Percentiles rank a stretch among this genome's conserved stretches.
Evolutionary conservation across 2,888 invertebrate species (phyloP).

Genomic region (Cataglyphis altisquamis): DNA sequence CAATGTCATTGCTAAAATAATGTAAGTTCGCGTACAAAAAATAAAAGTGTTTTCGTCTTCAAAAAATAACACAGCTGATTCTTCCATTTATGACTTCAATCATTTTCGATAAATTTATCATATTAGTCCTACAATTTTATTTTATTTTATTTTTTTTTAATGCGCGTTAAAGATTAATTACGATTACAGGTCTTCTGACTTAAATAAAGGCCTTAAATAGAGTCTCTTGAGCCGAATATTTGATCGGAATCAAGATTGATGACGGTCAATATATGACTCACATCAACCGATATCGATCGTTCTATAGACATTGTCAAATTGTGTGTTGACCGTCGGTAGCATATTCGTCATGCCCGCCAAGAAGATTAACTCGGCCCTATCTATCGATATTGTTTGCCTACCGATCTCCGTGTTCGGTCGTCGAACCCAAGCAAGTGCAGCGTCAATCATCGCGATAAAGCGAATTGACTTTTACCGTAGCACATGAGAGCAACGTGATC

Average conservation of each 20-base stretch:
- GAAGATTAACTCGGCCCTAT: constrained; percentile 25
- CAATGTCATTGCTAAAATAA: background rate
- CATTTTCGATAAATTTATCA: background rate
- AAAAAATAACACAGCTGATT: background rate
- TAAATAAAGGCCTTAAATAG: background rate
- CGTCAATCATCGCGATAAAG: constrained; percentile 1
- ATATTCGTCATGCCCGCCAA: constrained; percentile 27
- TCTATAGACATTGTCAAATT: constrained; percentile 45
- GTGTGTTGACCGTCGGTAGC: constrained; percentile 20
- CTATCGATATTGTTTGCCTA: constrained; percentile 47
- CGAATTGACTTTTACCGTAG: constrained; percentile 45
- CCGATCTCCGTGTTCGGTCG: constrained; percentile 36
- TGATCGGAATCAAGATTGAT: background rate
- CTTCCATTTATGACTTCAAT: background rate
- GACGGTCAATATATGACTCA: constrained; percentile 14
- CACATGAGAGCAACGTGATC: background rate
- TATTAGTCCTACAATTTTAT: background rate
- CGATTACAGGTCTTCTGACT: background rate
- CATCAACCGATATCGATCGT: constrained; percentile 1
- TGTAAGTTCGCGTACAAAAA: background rate
- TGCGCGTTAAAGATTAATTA: background rate
- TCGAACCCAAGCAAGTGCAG: constrained; percentile 1
- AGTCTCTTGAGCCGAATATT: background rate
- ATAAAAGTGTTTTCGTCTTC: background rate
- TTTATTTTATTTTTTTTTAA: background rate